These are phyloP conservation scores for Elanoides forficatus DNA, from an alignment of 2,113 vertebrate genomes.

Conservation along the genomic window DNA sequence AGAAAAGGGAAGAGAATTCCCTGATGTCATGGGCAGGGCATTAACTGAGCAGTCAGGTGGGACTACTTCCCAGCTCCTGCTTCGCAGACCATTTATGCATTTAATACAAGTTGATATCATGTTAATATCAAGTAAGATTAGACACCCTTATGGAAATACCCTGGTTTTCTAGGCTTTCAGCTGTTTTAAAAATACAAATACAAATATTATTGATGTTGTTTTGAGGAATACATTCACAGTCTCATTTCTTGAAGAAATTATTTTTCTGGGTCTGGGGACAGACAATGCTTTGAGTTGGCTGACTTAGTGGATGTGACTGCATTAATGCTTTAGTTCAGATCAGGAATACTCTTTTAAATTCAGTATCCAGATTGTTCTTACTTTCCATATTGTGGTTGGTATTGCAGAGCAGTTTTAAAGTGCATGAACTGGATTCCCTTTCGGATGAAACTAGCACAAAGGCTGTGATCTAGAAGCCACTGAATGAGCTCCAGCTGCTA, in stretches of 20 bases:
- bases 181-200: not conserved
- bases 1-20: not conserved
- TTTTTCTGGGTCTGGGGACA: not conserved
- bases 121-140: not conserved
- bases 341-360: not conserved
- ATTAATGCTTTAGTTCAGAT: not conserved
- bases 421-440: not conserved
- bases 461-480: not conserved
- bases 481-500: not conserved
- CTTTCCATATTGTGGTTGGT: not conserved
- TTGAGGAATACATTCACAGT: not conserved
- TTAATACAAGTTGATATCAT: not conserved
- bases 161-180: not conserved
- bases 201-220: not conserved
- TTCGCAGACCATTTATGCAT: not conserved
- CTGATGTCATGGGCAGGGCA: not conserved
- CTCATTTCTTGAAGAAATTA: not conserved
- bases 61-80: not conserved
- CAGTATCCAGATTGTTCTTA: not conserved
- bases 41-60: not conserved
- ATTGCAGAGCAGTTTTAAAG: not conserved
- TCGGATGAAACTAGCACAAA: not conserved
- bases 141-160: not conserved
- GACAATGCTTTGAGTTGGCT: not conserved
- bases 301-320: not conserved